Evolutionary conservation across 2,888 invertebrate genomes (phyloP).

Genomic region (Rhogogaster chlorosoma): DNA sequence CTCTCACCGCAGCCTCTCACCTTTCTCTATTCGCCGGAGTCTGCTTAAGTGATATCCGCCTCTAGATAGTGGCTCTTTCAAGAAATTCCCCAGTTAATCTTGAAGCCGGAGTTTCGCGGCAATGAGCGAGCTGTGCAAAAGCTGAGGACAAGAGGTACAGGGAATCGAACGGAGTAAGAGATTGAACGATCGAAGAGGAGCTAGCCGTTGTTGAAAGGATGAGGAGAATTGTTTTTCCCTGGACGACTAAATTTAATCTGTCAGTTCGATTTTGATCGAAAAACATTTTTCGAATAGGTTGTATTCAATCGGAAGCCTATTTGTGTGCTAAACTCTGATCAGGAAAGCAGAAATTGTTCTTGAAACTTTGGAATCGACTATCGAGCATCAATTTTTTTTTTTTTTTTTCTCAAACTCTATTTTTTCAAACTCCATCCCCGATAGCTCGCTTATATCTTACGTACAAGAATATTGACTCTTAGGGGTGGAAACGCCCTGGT

Average conservation of each 20-base stretch:
- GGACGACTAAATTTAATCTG: not conserved
- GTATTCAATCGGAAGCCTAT: not conserved
- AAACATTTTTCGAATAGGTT: not conserved
- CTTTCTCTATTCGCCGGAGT: constrained; percentile 17
- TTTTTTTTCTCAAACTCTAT: not conserved
- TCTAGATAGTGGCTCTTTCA: not conserved
- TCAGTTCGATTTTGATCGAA: not conserved
- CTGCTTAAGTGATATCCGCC: constrained; percentile 38
- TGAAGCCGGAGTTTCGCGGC: not conserved
- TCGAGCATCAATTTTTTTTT: not conserved
- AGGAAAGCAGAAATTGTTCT: not conserved
- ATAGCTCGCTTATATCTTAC: not conserved
- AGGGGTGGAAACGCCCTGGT: constrained; percentile 22
- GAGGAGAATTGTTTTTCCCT: not conserved
- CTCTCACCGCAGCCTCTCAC: constrained; percentile 31
- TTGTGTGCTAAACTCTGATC: not conserved
- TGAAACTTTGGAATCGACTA: constrained; percentile 15
- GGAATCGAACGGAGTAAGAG: not conserved
- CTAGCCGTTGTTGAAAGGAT: not conserved
- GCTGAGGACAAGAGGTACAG: not conserved
- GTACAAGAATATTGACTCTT: constrained; percentile 29
- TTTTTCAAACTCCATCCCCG: not conserved
- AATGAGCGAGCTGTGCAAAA: not conserved
- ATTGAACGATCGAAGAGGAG: not conserved
- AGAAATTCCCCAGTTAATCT: constrained; percentile 23